phyloP scores from a whole-genome alignment of 2,797 vertebrate genomes.

The Scolopax rusticola region DNA sequence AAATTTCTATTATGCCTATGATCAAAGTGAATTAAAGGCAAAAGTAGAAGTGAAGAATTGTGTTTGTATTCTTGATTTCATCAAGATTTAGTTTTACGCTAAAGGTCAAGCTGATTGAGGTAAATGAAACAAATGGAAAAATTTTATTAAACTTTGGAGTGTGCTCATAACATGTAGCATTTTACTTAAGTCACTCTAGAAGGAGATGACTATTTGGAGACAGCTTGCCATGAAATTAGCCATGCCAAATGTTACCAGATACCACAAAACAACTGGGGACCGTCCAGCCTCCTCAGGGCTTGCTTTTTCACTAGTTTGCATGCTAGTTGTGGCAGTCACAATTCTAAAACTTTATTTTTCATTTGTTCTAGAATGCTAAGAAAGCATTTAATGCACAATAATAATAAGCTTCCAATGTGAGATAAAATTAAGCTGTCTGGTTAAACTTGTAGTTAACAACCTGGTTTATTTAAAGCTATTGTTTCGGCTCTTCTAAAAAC shows the following conservation, averaged over 20 bases:
- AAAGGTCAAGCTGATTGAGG: neutral
- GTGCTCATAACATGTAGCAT: neutral
- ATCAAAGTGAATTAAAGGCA: neutral
- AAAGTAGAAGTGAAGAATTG: neutral
- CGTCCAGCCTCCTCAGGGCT: neutral
- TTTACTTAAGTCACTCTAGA: neutral
- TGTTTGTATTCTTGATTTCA: neutral
- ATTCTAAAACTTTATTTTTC: neutral
- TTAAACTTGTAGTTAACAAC: neutral
- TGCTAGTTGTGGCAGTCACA: neutral
- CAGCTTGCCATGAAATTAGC: neutral
- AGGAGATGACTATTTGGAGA: neutral
- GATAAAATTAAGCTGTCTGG: constrained; percentile 15
- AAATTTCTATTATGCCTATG: neutral
- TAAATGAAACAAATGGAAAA: neutral
- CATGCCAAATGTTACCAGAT: neutral
- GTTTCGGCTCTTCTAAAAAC: neutral
- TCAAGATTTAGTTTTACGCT: neutral
- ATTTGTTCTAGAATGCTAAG: neutral
- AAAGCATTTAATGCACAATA: neutral
- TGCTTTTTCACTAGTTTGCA: neutral
- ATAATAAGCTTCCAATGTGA: neutral
- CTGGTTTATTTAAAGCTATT: constrained; percentile 2
- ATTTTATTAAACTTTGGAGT: neutral
- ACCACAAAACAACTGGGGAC: neutral